phyloP scores from a whole-genome alignment of 2,888 invertebrate species.

The Aspidiotus rigidus region DNA sequence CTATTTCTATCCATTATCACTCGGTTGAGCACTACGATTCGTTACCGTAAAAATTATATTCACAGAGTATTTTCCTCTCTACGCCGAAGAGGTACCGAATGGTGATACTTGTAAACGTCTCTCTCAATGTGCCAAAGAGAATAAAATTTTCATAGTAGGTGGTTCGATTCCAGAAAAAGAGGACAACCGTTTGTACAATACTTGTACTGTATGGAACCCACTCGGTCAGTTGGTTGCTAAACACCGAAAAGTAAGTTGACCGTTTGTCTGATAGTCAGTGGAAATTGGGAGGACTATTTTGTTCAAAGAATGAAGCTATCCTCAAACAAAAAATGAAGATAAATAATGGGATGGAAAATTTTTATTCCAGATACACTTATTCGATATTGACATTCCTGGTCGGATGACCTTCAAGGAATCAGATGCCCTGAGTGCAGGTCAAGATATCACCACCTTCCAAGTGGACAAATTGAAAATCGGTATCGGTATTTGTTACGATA shows the following conservation, averaged over 20 bases:
- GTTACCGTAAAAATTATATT: slow-evolving; percentile 52
- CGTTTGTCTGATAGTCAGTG: background rate
- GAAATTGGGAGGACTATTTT: background rate
- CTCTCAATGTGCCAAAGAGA: slow-evolving; percentile 63
- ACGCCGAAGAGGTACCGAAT: slow-evolving; percentile 73
- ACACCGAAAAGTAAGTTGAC: slow-evolving; percentile 64
- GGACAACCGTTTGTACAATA: slow-evolving; percentile 64
- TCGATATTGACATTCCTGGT: slow-evolving; percentile 90
- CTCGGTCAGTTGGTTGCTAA: slow-evolving; percentile 67
- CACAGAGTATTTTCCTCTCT: slow-evolving; percentile 64
- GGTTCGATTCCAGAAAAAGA: slow-evolving; percentile 81
- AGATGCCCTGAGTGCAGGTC: slow-evolving; percentile 67
- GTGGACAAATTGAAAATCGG: slow-evolving; percentile 67
- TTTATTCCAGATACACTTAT: slow-evolving; percentile 68
- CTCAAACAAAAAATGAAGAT: background rate
- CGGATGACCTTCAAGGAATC: slow-evolving; percentile 91
- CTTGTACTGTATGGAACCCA: slow-evolving; percentile 76
- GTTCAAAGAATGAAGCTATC: background rate
- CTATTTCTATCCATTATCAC: slow-evolving; percentile 17
- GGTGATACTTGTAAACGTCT: slow-evolving; percentile 66
- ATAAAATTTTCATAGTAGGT: slow-evolving; percentile 70
- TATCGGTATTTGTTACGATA: slow-evolving; percentile 88
- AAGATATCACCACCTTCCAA: slow-evolving; percentile 62
- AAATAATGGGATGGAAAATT: background rate
- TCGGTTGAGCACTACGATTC: slow-evolving; percentile 68